A percentile compares a stretch with the other conserved stretches of the same genome.
phyloP scores from a whole-genome alignment of 1,140 invertebrate species.

The Aphelenchoides avenae region DNA sequence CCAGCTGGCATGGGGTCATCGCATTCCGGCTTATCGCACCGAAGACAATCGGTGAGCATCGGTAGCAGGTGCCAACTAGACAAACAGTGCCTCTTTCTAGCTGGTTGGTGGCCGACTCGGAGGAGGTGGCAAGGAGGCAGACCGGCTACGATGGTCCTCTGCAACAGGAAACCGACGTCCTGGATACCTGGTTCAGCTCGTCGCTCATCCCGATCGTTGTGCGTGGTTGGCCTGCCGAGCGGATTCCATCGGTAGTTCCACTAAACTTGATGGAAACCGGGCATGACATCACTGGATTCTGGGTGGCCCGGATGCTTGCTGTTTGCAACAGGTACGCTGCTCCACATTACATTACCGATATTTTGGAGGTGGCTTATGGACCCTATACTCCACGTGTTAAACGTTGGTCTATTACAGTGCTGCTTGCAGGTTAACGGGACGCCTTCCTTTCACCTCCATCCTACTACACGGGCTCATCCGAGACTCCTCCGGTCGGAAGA shows the following conservation, averaged over 20 bases:
- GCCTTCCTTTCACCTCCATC: slow-evolving; percentile 63
- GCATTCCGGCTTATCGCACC: slow-evolving; percentile 82
- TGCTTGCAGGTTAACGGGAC: slow-evolving; percentile 26
- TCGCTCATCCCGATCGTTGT: slow-evolving; percentile 91
- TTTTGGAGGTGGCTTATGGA: neutral
- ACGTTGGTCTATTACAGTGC: slow-evolving; percentile 1
- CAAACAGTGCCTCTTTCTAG: neutral
- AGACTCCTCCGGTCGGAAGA: slow-evolving; percentile 93
- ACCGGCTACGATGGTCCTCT: slow-evolving; percentile 69
- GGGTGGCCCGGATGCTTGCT: slow-evolving; percentile 94
- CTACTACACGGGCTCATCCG: slow-evolving; percentile 94
- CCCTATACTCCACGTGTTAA: neutral
- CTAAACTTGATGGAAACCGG: slow-evolving; percentile 89
- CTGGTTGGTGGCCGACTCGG: slow-evolving; percentile 33
- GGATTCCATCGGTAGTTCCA: slow-evolving; percentile 70
- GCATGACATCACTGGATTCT: slow-evolving; percentile 97
- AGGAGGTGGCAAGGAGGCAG: slow-evolving; percentile 23
- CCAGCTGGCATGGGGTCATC: slow-evolving; percentile 98
- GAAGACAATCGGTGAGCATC: slow-evolving; percentile 4
- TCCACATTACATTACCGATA: too few relatives aligned
- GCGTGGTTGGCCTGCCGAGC: slow-evolving; percentile 75
- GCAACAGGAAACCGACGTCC: slow-evolving; percentile 78
- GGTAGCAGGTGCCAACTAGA: slow-evolving; percentile 66
- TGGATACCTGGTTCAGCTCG: slow-evolving; percentile 99
- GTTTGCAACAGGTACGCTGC: slow-evolving; percentile 76